Evolutionary conservation across 2,113 vertebrate genomes (phyloP).

Genomic region (Platysternon megacephalum): DNA sequence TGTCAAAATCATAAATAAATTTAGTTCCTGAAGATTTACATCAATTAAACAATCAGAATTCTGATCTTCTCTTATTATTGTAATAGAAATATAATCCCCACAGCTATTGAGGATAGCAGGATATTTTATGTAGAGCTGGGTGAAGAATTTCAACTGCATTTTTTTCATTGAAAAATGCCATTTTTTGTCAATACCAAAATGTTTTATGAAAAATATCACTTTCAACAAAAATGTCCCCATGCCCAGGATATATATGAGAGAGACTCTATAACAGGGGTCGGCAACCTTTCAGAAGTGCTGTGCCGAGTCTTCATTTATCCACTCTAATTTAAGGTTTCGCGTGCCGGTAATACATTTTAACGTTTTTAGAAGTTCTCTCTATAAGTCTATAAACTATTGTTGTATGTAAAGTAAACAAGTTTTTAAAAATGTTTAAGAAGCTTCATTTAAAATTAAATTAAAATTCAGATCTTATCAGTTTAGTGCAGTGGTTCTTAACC

Average conservation of each 20-base stretch:
- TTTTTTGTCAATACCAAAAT: background rate
- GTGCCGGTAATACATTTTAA: too few species aligned
- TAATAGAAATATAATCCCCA: background rate
- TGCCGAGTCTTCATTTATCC: too few species aligned
- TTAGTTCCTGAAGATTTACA: background rate
- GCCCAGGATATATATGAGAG: background rate
- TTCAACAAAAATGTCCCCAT: background rate
- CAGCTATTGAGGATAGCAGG: background rate
- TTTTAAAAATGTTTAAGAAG: too few species aligned
- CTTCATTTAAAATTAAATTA: too few species aligned
- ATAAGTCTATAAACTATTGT: too few species aligned
- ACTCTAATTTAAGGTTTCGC: too few species aligned
- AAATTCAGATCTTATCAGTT: too few species aligned
- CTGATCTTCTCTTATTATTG: background rate
- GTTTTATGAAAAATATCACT: background rate
- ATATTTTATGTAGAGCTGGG: background rate
- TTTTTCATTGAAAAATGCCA: background rate
- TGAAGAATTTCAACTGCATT: background rate
- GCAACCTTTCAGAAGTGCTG: too few species aligned
- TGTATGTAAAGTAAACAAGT: too few species aligned
- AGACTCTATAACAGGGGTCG: background rate
- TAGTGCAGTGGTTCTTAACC: too few species aligned
- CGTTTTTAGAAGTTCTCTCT: too few species aligned
- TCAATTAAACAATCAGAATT: background rate
- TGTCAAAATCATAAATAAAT: background rate